These are phyloP conservation scores for Parnassius apollo DNA, from an alignment of 2,888 invertebrate species.

Conservation along the genomic window DNA sequence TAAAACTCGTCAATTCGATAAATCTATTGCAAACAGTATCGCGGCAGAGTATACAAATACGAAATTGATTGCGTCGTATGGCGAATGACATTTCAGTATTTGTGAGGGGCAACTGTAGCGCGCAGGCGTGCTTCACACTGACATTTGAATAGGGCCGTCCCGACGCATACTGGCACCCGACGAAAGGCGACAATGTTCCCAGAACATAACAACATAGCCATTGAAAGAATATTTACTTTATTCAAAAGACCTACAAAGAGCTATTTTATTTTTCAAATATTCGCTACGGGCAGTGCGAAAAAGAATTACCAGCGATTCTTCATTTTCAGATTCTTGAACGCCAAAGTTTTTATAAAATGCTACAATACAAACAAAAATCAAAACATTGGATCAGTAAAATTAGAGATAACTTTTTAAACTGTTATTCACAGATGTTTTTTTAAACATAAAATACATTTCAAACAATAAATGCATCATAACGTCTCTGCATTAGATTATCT, in stretches of 20 bases:
- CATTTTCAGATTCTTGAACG: too few relatives aligned
- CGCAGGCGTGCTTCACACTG: conserved; percentile 61
- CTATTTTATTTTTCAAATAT: conserved; percentile 59
- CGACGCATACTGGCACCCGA: conserved; percentile 78
- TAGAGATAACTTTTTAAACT: conserved; percentile 1
- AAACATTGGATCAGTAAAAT: too few relatives aligned
- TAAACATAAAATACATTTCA: conserved; percentile 50
- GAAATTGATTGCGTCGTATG: conserved; percentile 80
- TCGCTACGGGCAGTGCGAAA: conserved; percentile 29
- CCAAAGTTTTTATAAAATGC: neutral
- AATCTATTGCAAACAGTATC: conserved; percentile 70
- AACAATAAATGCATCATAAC: conserved; percentile 74
- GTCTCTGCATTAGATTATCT: conserved; percentile 73
- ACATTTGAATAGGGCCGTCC: conserved; percentile 80
- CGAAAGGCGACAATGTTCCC: conserved; percentile 78
- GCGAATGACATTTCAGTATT: conserved; percentile 77
- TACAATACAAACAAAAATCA: too few relatives aligned
- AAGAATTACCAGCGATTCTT: too few relatives aligned
- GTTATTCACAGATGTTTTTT: conserved; percentile 23
- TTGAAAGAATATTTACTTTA: conserved; percentile 77
- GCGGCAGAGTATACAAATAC: conserved; percentile 74
- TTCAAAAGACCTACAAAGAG: conserved; percentile 55
- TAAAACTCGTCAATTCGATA: conserved; percentile 53
- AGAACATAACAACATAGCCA: conserved; percentile 67
- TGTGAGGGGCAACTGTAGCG: conserved; percentile 42